A percentile compares a stretch with the other conserved stretches of the same genome.
phyloP scores from a whole-genome alignment of 2,113 vertebrate genomes.

The Ctenodactylus gundi region DNA sequence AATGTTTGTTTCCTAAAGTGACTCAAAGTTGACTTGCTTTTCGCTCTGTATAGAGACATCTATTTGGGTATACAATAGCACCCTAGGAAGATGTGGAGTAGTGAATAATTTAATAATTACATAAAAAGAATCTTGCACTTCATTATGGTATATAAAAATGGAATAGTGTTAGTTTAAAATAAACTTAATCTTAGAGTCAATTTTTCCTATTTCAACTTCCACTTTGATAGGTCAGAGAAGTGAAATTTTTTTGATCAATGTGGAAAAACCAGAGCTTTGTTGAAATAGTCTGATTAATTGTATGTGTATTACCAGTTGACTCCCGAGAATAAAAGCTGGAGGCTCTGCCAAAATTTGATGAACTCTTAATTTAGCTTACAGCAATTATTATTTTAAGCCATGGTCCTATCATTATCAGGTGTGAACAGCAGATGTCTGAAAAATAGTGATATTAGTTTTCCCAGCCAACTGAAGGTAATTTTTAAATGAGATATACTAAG shows the following conservation, averaged over 20 bases:
- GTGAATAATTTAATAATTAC: conserved; percentile 46
- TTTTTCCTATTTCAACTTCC: background rate
- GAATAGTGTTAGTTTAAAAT: conserved; percentile 43
- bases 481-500: background rate
- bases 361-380: background rate
- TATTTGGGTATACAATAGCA: background rate
- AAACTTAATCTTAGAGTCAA: background rate
- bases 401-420: background rate
- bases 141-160: background rate
- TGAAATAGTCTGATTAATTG: background rate
- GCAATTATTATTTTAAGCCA: background rate
- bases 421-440: background rate
- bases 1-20: conserved; percentile 7
- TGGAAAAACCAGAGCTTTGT: conserved; percentile 25
- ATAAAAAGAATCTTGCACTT: conserved; percentile 16
- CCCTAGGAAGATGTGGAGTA: background rate
- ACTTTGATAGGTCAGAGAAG: conserved; percentile 47
- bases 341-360: background rate
- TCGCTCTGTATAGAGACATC: conserved; percentile 16
- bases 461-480: background rate
- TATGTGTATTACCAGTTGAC: background rate
- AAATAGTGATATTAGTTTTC: background rate
- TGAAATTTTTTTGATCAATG: conserved; percentile 14
- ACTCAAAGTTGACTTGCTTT: conserved; percentile 26
- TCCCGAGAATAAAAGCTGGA: background rate